Conservation (phyloP, 2,888 invertebrate genomes). For the Oscheius sp. region DNA sequence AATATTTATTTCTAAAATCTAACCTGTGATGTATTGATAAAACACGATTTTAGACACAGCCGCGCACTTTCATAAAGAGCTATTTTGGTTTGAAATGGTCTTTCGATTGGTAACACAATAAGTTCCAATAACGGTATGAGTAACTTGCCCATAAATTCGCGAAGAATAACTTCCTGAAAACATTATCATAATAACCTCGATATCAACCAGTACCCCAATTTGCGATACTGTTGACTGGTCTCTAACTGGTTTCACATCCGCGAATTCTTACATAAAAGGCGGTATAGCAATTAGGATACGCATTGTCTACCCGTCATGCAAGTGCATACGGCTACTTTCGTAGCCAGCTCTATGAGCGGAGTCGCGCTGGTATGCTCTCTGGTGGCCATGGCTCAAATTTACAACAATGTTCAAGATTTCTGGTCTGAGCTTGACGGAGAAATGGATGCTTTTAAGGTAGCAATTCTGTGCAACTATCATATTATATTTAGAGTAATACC, state of each 20-base stretch:
- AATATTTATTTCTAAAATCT: not conserved
- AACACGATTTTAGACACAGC: constrained; percentile 35
- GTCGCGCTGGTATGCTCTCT: constrained; percentile 51
- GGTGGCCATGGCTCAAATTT: constrained; percentile 50
- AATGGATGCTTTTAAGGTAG: constrained; percentile 46
- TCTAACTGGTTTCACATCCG: constrained; percentile 15
- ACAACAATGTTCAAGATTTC: constrained; percentile 51
- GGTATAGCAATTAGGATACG: not conserved
- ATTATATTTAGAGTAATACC: constrained; percentile 7
- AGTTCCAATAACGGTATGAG: constrained; percentile 50
- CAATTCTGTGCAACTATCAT: not conserved
- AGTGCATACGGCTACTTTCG: constrained; percentile 53
- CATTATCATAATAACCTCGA: constrained; percentile 1
- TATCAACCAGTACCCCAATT: not conserved
- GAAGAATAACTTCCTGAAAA: constrained; percentile 38
- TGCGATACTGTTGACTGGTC: no score
- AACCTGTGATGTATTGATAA: not conserved
- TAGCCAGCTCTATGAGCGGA: constrained; percentile 50
- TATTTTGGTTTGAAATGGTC: constrained; percentile 47
- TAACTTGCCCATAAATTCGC: constrained; percentile 38
- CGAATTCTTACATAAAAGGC: constrained; percentile 7
- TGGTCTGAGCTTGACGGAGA: constrained; percentile 54
- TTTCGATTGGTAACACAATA: constrained; percentile 44
- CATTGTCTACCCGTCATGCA: constrained; percentile 38
- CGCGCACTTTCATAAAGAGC: constrained; percentile 43